These are phyloP conservation scores for Channa maculata DNA, from an alignment of 2,113 vertebrate genomes.

Conservation along the genomic window DNA sequence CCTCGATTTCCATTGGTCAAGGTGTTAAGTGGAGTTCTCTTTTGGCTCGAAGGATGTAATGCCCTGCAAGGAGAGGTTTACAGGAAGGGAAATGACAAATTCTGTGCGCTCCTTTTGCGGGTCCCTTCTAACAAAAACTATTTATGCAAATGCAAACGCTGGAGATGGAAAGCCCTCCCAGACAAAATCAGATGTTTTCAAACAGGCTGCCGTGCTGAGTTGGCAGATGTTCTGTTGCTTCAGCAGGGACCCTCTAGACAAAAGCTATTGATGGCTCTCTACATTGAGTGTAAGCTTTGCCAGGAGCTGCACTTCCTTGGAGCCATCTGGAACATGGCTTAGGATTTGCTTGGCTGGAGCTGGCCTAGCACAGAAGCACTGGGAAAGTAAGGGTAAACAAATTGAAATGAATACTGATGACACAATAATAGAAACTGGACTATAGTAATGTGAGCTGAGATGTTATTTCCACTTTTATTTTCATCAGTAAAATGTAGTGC, in stretches of 20 bases:
- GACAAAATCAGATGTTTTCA: constrained; percentile 72
- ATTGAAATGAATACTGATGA: constrained; percentile 48
- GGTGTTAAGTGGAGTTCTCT: constrained; percentile 72
- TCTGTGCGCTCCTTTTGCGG: constrained; percentile 24
- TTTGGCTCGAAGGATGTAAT: constrained; percentile 69
- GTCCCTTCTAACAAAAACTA: constrained; percentile 58
- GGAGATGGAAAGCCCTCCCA: constrained; percentile 44
- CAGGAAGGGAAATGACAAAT: constrained; percentile 59
- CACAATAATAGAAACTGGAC: constrained; percentile 8
- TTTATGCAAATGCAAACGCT: constrained; percentile 69
- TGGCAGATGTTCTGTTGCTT: constrained; percentile 72
- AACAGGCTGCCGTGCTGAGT: constrained; percentile 53
- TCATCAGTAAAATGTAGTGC: background rate
- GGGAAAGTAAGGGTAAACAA: constrained; percentile 21
- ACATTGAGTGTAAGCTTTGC: constrained; percentile 22
- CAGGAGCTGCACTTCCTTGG: constrained; percentile 54
- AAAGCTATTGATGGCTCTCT: constrained; percentile 58
- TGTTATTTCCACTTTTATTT: constrained; percentile 10
- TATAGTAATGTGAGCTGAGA: background rate
- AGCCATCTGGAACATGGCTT: constrained; percentile 62
- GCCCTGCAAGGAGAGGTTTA: constrained; percentile 57
- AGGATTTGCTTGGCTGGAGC: constrained; percentile 34
- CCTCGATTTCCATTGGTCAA: constrained; percentile 70
- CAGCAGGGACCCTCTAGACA: constrained; percentile 57
- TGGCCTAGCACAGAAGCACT: constrained; percentile 7